Evolutionary conservation across 30 jellyfish, hydroid and myxozoan genomes (phyloP).

Genomic region (Mastigias papua): DNA sequence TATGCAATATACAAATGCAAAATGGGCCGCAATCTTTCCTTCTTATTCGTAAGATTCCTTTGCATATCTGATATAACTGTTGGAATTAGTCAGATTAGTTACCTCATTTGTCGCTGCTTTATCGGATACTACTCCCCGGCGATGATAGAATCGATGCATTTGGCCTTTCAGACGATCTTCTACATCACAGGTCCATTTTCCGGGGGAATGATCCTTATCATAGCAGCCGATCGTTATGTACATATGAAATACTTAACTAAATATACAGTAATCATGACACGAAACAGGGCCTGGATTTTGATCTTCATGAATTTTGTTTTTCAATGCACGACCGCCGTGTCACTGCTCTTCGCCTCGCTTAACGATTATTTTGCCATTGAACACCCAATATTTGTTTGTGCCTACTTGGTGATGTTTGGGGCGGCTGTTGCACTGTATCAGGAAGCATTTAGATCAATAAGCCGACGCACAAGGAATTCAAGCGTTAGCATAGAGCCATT

Average conservation of each 20-base stretch:
- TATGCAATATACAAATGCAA: conserved; percentile 9
- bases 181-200: conserved; percentile 43
- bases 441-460: conserved; percentile 32
- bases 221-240: conserved; percentile 52
- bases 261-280: conserved; percentile 46
- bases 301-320: conserved; percentile 28
- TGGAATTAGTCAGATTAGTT: conserved; percentile 22
- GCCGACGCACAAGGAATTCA: conserved; percentile 25
- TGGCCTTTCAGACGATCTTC: conserved; percentile 28
- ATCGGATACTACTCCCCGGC: conserved; percentile 17
- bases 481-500: conserved; percentile 39
- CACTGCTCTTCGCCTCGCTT: conserved; percentile 30
- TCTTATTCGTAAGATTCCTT: conserved; percentile 18
- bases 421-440: conserved; percentile 19
- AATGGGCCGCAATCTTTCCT: neutral
- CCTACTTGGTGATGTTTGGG: conserved; percentile 8
- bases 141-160: neutral
- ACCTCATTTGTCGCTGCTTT: conserved; percentile 24
- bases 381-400: conserved; percentile 36
- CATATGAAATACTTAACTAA: conserved; percentile 54
- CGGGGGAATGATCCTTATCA: conserved; percentile 48
- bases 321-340: conserved; percentile 16
- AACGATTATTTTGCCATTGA: conserved; percentile 20
- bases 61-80: conserved; percentile 27
- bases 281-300: conserved; percentile 15